Evolutionary conservation across 64 coral and sea anemone species (phyloP).

Genomic region (Acropora tenuis): DNA sequence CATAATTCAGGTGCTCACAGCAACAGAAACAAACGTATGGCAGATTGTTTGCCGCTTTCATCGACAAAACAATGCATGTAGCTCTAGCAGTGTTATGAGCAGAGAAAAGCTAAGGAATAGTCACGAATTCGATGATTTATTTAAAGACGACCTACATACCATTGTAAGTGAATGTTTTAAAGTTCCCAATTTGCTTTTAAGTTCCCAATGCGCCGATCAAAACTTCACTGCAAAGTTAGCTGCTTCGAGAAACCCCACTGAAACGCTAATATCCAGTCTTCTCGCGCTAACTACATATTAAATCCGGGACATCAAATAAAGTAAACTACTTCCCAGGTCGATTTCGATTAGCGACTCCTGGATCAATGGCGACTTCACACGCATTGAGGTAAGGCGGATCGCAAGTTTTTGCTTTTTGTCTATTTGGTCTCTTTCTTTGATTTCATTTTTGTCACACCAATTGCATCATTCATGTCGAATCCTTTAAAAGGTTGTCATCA

Average conservation of each 20-base stretch:
- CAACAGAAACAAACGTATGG: neutral
- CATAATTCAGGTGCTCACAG: neutral
- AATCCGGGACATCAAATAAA: conserved; percentile 1
- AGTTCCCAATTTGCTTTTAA: conserved; percentile 18
- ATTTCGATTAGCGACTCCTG: neutral
- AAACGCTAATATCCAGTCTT: conserved; percentile 19
- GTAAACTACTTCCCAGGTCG: neutral
- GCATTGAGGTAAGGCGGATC: neutral
- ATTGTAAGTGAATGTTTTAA: neutral
- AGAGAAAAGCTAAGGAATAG: neutral
- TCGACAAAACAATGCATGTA: neutral
- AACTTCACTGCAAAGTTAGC: conserved; percentile 19
- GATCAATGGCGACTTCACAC: conserved; percentile 35
- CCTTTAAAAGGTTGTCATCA: neutral
- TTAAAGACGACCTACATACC: conserved; percentile 2
- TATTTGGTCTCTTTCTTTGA: neutral
- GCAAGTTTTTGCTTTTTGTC: neutral
- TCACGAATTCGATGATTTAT: neutral
- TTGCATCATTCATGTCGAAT: neutral
- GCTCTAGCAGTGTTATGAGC: neutral
- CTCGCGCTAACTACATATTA: neutral
- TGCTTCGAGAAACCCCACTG: conserved; percentile 37
- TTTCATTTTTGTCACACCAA: neutral
- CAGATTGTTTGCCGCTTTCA: conserved; percentile 17
- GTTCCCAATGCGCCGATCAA: conserved; percentile 37